Percentiles rank a stretch among this genome's conserved stretches.
Conservation (phyloP, 2,797 vertebrate genomes). For the Melanogrammus aeglefinus region DNA sequence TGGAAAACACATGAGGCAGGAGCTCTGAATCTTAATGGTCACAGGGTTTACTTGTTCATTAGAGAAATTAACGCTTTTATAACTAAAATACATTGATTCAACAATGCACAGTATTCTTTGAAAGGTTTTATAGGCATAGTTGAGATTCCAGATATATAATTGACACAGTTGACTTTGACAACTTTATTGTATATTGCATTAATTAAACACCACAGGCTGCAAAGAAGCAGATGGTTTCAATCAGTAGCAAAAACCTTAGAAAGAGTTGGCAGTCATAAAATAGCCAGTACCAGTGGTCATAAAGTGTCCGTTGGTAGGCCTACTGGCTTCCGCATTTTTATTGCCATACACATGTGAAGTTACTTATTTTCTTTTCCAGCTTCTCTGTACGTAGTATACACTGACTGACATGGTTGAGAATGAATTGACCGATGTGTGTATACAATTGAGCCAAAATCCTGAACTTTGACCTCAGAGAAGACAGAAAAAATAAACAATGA, state of each 20-base stretch:
- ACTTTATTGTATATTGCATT: slow-evolving; percentile 32
- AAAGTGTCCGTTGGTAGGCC: slow-evolving; percentile 57
- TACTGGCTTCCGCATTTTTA: slow-evolving; percentile 32
- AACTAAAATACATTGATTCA: neutral
- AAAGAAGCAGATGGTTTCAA: slow-evolving; percentile 62
- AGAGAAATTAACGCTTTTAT: slow-evolving; percentile 6
- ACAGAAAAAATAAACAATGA: neutral
- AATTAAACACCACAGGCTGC: slow-evolving; percentile 40
- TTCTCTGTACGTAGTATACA: neutral
- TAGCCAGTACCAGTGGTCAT: slow-evolving; percentile 50
- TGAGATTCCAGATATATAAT: slow-evolving; percentile 36
- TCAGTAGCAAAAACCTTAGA: slow-evolving; percentile 54
- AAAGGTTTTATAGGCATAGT: slow-evolving; percentile 23
- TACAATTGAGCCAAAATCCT: neutral
- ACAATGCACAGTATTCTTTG: slow-evolving; percentile 4
- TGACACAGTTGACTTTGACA: slow-evolving; percentile 30
- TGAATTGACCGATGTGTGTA: neutral
- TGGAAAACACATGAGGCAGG: slow-evolving; percentile 21
- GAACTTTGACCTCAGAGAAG: neutral
- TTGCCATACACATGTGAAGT: neutral
- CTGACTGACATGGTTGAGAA: neutral
- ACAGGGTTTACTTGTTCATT: neutral
- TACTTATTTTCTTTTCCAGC: neutral
- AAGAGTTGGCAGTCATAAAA: slow-evolving; percentile 63
- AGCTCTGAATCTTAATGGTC: neutral